A percentile compares a stretch with the other conserved stretches of the same genome.
These are phyloP conservation scores for Meteorus colon DNA, from an alignment of 2,888 invertebrate genomes.

Conservation along the genomic window DNA sequence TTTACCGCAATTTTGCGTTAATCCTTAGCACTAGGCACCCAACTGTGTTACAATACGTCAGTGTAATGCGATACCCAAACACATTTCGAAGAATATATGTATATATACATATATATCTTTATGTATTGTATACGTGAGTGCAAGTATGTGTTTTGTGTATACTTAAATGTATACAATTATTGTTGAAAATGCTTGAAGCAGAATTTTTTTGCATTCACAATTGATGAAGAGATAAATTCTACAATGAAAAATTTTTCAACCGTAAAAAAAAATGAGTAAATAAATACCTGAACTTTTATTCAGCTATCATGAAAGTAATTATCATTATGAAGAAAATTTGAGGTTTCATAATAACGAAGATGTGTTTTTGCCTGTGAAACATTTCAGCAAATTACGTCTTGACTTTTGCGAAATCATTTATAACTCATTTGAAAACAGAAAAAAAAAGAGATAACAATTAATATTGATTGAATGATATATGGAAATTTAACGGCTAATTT, in stretches of 20 bases:
- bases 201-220: conserved; percentile 12
- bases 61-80: conserved; percentile 35
- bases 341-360: neutral
- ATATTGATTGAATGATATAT: neutral
- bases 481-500: neutral
- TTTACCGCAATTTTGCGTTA: conserved; percentile 35
- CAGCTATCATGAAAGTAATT: neutral
- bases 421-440: too few relatives aligned
- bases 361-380: neutral
- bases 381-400: neutral
- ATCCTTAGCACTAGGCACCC: conserved; percentile 33
- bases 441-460: neutral
- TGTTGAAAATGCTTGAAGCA: neutral
- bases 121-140: neutral
- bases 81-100: conserved; percentile 18
- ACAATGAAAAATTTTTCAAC: conserved; percentile 3
- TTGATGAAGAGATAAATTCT: conserved; percentile 2
- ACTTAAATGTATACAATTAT: neutral
- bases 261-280: neutral
- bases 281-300: neutral
- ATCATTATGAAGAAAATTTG: neutral
- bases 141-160: neutral
- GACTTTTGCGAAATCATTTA: neutral
- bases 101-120: neutral
- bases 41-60: conserved; percentile 15